A percentile compares a stretch with the other conserved stretches of the same genome.
Conservation (phyloP, 2,797 vertebrate species). For the Setipinna tenuifilis region DNA sequence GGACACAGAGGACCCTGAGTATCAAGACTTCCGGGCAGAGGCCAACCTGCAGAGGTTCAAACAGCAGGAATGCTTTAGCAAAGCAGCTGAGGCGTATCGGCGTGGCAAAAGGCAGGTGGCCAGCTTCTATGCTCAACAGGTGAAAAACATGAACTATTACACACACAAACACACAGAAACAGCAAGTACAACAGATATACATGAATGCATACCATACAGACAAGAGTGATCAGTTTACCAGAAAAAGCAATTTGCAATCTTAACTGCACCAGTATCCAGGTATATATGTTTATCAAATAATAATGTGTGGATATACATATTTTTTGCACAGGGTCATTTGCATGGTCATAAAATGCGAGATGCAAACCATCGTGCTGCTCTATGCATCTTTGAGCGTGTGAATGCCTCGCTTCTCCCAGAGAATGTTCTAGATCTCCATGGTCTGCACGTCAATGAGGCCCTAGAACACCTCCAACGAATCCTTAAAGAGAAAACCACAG, state of each 20-base stretch:
- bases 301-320: not conserved
- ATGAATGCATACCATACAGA: too few species aligned
- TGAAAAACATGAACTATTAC: slow-evolving; percentile 39
- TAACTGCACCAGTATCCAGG: not conserved
- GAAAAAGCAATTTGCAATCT: not conserved
- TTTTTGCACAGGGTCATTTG: slow-evolving; percentile 81
- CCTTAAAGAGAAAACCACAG: slow-evolving; percentile 84
- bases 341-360: slow-evolving; percentile 92
- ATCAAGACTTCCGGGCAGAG: slow-evolving; percentile 91
- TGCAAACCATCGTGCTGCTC: slow-evolving; percentile 89
- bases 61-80: slow-evolving; percentile 86
- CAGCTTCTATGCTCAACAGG: slow-evolving; percentile 93
- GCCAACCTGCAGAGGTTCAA: slow-evolving; percentile 85
- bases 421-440: slow-evolving; percentile 96
- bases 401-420: slow-evolving; percentile 89
- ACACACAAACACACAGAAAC: not conserved
- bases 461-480: slow-evolving; percentile 83
- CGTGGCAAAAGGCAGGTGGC: slow-evolving; percentile 91
- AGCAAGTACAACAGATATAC: not conserved
- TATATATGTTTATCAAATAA: not conserved
- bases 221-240: too few species aligned
- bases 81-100: slow-evolving; percentile 88
- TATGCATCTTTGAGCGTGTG: slow-evolving; percentile 89
- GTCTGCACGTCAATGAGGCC: slow-evolving; percentile 93
- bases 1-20: slow-evolving; percentile 87